Conservation (phyloP, 2,888 invertebrate genomes). For the Aplocera efformata region DNA sequence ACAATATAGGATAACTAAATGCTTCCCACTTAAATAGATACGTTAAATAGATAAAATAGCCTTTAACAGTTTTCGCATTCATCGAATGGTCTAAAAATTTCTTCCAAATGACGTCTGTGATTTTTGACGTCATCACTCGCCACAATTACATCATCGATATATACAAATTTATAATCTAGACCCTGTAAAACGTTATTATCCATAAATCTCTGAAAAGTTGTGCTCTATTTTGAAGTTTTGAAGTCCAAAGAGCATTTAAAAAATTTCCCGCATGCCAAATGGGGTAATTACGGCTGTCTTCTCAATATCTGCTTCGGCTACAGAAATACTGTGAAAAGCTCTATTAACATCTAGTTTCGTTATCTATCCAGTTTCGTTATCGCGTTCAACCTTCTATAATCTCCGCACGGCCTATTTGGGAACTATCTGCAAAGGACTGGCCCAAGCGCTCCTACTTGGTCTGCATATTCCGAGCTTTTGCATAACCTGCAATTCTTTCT, state of each 20-base stretch:
- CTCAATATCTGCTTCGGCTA: slow-evolving; percentile 4
- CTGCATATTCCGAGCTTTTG: not conserved
- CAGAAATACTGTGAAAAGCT: slow-evolving; percentile 8
- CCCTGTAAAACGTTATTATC: slow-evolving; percentile 17
- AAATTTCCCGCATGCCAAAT: slow-evolving; percentile 7
- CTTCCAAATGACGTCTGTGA: slow-evolving; percentile 9
- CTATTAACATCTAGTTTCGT: slow-evolving; percentile 8
- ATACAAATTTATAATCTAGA: slow-evolving; percentile 25
- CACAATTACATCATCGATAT: slow-evolving; percentile 41
- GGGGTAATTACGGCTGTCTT: slow-evolving; percentile 13
- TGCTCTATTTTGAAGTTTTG: slow-evolving; percentile 12
- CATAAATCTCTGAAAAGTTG: slow-evolving; percentile 27
- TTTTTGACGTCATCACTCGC: slow-evolving; percentile 11
- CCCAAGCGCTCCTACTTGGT: too few species aligned
- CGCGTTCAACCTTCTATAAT: not conserved
- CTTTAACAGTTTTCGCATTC: too few species aligned
- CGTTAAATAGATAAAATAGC: too few species aligned
- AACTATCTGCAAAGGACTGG: too few species aligned
- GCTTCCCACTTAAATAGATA: too few species aligned
- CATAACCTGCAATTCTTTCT: too few species aligned
- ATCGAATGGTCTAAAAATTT: slow-evolving; percentile 2
- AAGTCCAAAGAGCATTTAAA: slow-evolving; percentile 13
- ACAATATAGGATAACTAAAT: too few species aligned
- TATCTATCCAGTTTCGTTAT: slow-evolving; percentile 1
- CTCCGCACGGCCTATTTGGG: too few species aligned